phyloP scores from a whole-genome alignment of 2,888 invertebrate species.

The Epinotia ramella region DNA sequence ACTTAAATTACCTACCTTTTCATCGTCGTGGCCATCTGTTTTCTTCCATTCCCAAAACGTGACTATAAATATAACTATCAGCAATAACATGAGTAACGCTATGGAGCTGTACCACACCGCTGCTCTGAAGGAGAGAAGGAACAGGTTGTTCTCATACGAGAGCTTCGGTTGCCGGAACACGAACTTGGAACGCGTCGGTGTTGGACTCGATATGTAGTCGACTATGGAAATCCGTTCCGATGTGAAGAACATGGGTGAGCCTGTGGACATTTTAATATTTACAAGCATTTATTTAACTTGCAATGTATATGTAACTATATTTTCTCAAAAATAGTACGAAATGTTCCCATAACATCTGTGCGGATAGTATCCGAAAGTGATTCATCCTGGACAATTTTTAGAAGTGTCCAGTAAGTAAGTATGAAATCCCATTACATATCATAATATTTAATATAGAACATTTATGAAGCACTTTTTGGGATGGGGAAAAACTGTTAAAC shows the following conservation, averaged over 20 bases:
- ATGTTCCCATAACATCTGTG: too few relatives aligned
- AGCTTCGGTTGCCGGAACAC: constrained; percentile 90
- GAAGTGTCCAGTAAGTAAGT: too few relatives aligned
- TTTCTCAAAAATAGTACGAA: too few relatives aligned
- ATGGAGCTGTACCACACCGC: constrained; percentile 87
- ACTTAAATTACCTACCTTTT: constrained; percentile 55
- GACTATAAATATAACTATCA: constrained; percentile 68
- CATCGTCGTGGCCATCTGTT: constrained; percentile 47
- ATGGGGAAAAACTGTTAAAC: too few relatives aligned
- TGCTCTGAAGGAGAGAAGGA: constrained; percentile 87
- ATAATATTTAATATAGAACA: too few relatives aligned
- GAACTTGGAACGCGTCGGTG: constrained; percentile 88
- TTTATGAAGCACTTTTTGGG: too few relatives aligned
- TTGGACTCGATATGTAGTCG: constrained; percentile 88
- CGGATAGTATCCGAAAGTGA: too few relatives aligned
- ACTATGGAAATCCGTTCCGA: constrained; percentile 86
- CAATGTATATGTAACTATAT: too few relatives aligned
- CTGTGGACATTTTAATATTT: constrained; percentile 62
- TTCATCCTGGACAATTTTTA: too few relatives aligned
- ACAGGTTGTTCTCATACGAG: constrained; percentile 90
- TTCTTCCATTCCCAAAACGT: constrained; percentile 77
- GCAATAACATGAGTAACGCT: constrained; percentile 76
- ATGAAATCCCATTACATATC: too few relatives aligned
- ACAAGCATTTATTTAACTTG: background rate
- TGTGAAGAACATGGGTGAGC: constrained; percentile 87